Evolutionary conservation across 2,888 invertebrate species (phyloP).

Genomic region (Stegana nigrithorax): DNA sequence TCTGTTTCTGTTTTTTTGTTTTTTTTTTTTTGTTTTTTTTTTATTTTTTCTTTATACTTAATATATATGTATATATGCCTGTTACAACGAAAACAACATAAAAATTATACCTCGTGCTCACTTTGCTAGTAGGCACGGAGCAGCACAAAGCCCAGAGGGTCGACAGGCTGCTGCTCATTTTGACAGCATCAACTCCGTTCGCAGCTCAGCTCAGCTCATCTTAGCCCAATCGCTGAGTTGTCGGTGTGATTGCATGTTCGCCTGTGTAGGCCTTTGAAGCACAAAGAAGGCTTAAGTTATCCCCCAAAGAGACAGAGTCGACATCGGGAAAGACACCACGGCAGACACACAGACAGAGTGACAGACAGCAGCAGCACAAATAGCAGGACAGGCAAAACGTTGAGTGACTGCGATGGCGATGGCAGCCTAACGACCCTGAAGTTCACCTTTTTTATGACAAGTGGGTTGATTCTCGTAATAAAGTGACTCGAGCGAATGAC

Average conservation of each 20-base stretch:
- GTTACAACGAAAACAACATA: constrained; percentile 34
- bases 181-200: not conserved
- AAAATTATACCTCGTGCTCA: constrained; percentile 23
- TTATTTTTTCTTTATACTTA: not conserved
- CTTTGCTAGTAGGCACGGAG: constrained; percentile 27
- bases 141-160: not conserved
- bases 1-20: too few species aligned
- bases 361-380: not conserved
- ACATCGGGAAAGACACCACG: not conserved
- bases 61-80: not conserved
- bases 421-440: constrained; percentile 48
- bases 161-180: not conserved
- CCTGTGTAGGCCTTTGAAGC: constrained; percentile 47
- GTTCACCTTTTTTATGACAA: constrained; percentile 49
- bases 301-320: constrained; percentile 36
- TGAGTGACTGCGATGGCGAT: not conserved
- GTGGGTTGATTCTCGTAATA: constrained; percentile 35
- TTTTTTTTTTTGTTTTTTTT: too few species aligned
- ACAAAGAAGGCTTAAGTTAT: constrained; percentile 53
- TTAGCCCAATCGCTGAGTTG: too few species aligned
- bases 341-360: not conserved
- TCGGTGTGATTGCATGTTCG: not conserved
- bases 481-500: constrained; percentile 38
- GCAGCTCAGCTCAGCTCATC: not conserved
- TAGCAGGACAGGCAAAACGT: not conserved